phyloP scores from a whole-genome alignment of 1,140 invertebrate genomes.

The Bactericera cockerelli region DNA sequence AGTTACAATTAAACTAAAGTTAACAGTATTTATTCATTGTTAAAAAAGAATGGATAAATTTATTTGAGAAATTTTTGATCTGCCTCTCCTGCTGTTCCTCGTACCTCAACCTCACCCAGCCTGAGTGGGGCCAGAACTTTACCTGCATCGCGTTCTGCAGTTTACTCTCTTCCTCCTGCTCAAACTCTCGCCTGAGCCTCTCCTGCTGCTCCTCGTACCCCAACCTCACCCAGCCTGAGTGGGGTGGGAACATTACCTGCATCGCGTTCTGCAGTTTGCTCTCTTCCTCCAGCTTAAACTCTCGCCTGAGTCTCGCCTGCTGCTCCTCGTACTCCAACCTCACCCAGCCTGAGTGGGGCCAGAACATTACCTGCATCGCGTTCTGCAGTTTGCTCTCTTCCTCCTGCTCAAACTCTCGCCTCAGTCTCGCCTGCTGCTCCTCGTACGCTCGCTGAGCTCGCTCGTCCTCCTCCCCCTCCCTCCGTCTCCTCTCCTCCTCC shows the following conservation, averaged over 20 bases:
- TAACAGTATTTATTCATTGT: too few relatives aligned
- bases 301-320: conserved; percentile 1
- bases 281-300: neutral
- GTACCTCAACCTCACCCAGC: too few relatives aligned
- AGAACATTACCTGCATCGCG: conserved; percentile 3
- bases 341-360: too few relatives aligned
- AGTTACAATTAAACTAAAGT: too few relatives aligned
- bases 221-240: too few relatives aligned
- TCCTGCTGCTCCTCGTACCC: conserved; percentile 8
- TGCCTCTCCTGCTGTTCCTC: too few relatives aligned
- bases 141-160: conserved; percentile 1
- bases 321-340: too few relatives aligned
- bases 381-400: neutral
- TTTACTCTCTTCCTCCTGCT: neutral
- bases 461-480: neutral
- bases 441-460: neutral
- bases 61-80: too few relatives aligned
- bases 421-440: conserved; percentile 6
- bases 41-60: too few relatives aligned
- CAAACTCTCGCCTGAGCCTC: neutral
- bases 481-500: neutral
- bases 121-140: too few relatives aligned
- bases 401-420: neutral
- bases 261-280: neutral
- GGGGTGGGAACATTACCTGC: too few relatives aligned